Conservation (phyloP, 2,888 invertebrate species). For the Temnothorax rugatulus region DNA sequence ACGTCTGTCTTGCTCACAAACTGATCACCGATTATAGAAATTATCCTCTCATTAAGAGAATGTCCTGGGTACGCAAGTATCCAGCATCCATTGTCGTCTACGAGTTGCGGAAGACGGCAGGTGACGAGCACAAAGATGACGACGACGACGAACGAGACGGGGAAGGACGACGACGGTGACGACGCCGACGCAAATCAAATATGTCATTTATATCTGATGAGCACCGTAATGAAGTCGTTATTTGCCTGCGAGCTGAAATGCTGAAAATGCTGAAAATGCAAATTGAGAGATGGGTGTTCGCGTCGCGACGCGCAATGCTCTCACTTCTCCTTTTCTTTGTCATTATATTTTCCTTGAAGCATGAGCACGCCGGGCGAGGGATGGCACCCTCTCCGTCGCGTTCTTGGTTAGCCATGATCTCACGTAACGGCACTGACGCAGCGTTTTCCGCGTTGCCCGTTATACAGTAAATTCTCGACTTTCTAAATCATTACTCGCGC, state of each 20-base stretch:
- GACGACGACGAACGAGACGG: slow-evolving; percentile 41
- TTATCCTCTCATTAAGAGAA: slow-evolving; percentile 69
- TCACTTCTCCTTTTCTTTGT: slow-evolving; percentile 35
- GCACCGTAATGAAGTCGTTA: slow-evolving; percentile 82
- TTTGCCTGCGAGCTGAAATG: slow-evolving; percentile 70
- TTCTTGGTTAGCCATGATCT: slow-evolving; percentile 47
- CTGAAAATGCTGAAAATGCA: slow-evolving; percentile 80
- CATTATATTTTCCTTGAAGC: slow-evolving; percentile 70
- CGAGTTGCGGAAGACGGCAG: slow-evolving; percentile 37
- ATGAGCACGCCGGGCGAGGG: slow-evolving; percentile 26
- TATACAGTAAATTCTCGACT: slow-evolving; percentile 13
- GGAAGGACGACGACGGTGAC: slow-evolving; percentile 56
- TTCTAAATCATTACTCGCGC: slow-evolving; percentile 38
- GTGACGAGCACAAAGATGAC: slow-evolving; percentile 23
- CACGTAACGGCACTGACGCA: slow-evolving; percentile 44
- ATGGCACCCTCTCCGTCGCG: slow-evolving; percentile 28
- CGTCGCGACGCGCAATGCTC: slow-evolving; percentile 46
- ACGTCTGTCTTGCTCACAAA: slow-evolving; percentile 63
- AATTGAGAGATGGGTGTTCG: slow-evolving; percentile 77
- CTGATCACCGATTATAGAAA: slow-evolving; percentile 71
- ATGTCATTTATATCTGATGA: slow-evolving; percentile 83
- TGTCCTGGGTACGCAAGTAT: slow-evolving; percentile 24
- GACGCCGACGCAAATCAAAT: slow-evolving; percentile 78
- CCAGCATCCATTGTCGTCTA: slow-evolving; percentile 50
- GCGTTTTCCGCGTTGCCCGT: slow-evolving; percentile 17